These are phyloP conservation scores for Brachypodius melanocephalos DNA, from an alignment of 2,113 vertebrate genomes.

Conservation along the genomic window DNA sequence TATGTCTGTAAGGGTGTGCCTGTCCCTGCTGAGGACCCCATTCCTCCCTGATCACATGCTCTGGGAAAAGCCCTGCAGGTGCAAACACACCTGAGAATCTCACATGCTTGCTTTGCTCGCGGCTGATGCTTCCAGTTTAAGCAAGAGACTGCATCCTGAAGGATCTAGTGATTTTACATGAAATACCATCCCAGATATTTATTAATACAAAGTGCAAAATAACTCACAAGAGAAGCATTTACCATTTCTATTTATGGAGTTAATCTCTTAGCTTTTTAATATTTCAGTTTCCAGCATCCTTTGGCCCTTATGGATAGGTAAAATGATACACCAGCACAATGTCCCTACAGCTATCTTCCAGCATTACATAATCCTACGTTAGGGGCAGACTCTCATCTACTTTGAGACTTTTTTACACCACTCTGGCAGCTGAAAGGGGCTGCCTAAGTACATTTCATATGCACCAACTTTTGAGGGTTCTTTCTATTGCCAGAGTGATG, in stretches of 20 bases:
- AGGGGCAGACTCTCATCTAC: neutral
- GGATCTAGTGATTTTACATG: neutral
- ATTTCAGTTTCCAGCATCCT: neutral
- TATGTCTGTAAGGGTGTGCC: neutral
- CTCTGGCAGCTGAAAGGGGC: neutral
- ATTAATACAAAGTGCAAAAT: neutral
- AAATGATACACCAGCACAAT: neutral
- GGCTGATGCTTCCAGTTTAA: neutral
- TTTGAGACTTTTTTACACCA: neutral
- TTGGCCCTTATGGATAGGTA: neutral
- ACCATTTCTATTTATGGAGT: neutral
- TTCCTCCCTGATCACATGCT: neutral
- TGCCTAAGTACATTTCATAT: fast-evolving
- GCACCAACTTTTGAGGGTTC: neutral
- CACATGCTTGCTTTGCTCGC: neutral
- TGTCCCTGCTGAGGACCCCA: fast-evolving
- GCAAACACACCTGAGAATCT: neutral
- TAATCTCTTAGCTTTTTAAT: neutral
- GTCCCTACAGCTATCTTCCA: neutral
- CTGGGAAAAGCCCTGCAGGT: neutral
- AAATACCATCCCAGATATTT: neutral
- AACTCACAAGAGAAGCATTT: neutral
- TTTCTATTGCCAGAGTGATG: neutral
- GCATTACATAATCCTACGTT: neutral
- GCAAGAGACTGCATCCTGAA: neutral